Evolutionary conservation across 1,140 invertebrate species (phyloP).

Genomic region (Augochlora pura): DNA sequence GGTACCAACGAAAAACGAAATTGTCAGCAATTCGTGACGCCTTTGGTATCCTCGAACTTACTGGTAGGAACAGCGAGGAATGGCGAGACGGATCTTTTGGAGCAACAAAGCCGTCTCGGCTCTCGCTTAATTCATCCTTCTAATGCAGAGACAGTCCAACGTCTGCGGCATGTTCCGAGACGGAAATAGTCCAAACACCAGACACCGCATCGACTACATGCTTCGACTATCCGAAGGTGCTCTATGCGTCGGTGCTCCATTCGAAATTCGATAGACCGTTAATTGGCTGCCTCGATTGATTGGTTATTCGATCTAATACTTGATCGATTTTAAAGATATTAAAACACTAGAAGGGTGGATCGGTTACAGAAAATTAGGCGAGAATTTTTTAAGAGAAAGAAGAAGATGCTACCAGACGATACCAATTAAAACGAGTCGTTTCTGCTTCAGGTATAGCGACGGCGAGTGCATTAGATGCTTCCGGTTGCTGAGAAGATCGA

Average conservation of each 20-base stretch:
- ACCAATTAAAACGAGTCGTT: neutral
- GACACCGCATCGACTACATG: constrained; percentile 41
- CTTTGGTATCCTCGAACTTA: no score
- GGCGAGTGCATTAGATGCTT: constrained; percentile 84
- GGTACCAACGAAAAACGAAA: no score
- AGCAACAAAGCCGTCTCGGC: neutral
- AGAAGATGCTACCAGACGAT: no score
- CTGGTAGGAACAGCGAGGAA: no score
- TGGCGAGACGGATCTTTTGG: neutral
- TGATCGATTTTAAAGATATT: no score
- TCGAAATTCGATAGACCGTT: neutral
- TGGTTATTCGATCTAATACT: no score
- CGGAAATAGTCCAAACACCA: constrained; percentile 60
- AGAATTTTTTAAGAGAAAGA: no score
- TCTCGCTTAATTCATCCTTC: constrained; percentile 20
- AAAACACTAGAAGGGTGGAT: no score
- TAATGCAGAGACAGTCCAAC: constrained; percentile 36
- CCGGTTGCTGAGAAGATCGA: constrained; percentile 82
- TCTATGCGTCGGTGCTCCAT: constrained; percentile 9
- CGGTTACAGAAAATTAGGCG: no score
- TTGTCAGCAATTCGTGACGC: no score
- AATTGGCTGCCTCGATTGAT: neutral
- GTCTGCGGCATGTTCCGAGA: constrained; percentile 62
- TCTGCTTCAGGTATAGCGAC: constrained; percentile 78
- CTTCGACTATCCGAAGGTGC: no score